Conservation (phyloP, 2,113 vertebrate species). For the rat (Rattus norvegicus) region GRCr8 NC_086020.1:59072001-59072500, state of each 20-base stretch:
- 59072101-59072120: slow-evolving; percentile 9
- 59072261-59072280: background rate
- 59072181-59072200: too few species aligned
- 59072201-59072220: too few species aligned
- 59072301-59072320: background rate
- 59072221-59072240: too few species aligned
- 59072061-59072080: background rate
- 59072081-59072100: background rate
- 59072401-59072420: background rate
- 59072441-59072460: background rate
- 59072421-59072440: background rate
- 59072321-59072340: slow-evolving; percentile 48
- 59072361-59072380: slow-evolving; percentile 17
- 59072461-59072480: slow-evolving; percentile 19
- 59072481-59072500: background rate
- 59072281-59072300: background rate
- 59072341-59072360: background rate
- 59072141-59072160: too few species aligned
- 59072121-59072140: background rate
- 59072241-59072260: too few species aligned
- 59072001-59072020: background rate
- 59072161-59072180: too few species aligned
- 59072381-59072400: background rate
- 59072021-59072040: slow-evolving; percentile 24
- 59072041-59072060: background rate